Evolutionary conservation across 2,113 vertebrate genomes (phyloP), one percentile per base, ranked within the genome.

Genomic region (Nyctereutes procyonoides): DNA sequence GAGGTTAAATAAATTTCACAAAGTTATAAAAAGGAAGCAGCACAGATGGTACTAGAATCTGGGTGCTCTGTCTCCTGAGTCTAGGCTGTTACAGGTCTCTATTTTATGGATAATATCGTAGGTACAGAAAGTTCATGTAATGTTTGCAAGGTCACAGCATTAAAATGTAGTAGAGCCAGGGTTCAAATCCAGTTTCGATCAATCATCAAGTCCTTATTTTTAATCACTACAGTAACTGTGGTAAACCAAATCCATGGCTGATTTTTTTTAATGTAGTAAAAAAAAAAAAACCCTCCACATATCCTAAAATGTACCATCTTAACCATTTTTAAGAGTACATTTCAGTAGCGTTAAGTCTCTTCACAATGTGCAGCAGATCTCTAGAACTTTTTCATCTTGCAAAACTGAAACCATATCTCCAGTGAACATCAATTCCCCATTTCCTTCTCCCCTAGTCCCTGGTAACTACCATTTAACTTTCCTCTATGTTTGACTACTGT

Each of bases 1-100:
- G 48, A 92, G 53, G 16, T 65, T 92, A 69, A 76, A 53, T 76
- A 86, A 92, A 81, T 81, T 92, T 92, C 51, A 94, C n/a, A 69
- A 56, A 32, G 32, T 48, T n/a, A 56, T 65, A 62, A 92, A 84
- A 80, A 67, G 11, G 58, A 48, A 87, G 26, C 86, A 38, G 62
- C 38, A 32, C 5, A 71, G 30, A 28, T 76, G n/a, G 16, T n/a
- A 56, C 32, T 80, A n/a, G 91, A 92, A 80, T 88, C 13, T 69
- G 60, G 20, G 30, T 8, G 8, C 3, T 60, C 88, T 85, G 11
- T 82, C 65, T 71, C 13, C 24, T 1, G 58, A 76, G 14, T 62
- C 38, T 74, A 13, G 38, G 76, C 81, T 90, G 38, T 77, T 43
- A 48, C 5, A 20, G 53, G 32, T 51, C 69, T 79, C 63, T 76